phyloP scores from a whole-genome alignment of 2,888 invertebrate species.

The Melanchra persicariae region DNA sequence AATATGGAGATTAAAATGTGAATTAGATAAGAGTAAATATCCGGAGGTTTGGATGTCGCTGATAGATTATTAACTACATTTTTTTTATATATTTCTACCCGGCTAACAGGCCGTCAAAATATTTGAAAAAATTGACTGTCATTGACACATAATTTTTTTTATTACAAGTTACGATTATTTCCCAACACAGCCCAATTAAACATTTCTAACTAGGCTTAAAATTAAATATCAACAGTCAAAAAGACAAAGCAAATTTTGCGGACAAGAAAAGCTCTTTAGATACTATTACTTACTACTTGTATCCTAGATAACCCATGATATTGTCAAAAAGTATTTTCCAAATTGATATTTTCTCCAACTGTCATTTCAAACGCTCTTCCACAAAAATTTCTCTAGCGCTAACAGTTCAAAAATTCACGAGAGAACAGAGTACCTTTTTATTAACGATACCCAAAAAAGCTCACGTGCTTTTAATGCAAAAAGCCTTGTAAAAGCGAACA shows the following conservation, averaged over 20 bases:
- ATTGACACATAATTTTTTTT: too few species aligned
- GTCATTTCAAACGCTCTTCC: not conserved
- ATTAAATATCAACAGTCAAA: not conserved
- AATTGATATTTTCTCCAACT: not conserved
- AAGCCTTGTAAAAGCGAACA: constrained; percentile 55
- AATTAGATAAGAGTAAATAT: not conserved
- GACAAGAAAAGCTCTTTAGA: not conserved
- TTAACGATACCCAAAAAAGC: constrained; percentile 38
- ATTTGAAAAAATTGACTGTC: too few species aligned
- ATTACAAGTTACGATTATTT: too few species aligned
- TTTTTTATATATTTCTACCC: too few species aligned
- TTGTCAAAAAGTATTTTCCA: not conserved
- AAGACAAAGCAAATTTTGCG: too few species aligned
- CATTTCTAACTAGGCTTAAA: too few species aligned
- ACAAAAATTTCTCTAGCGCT: not conserved
- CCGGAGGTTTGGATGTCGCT: not conserved
- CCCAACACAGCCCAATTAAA: too few species aligned
- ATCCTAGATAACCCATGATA: too few species aligned
- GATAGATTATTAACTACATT: not conserved
- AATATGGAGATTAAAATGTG: constrained; percentile 5
- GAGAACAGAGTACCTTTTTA: constrained; percentile 14
- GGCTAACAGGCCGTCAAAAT: too few species aligned
- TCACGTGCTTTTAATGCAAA: constrained; percentile 43
- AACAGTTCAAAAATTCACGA: constrained; percentile 33
- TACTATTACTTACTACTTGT: too few species aligned